Evolutionary conservation across 2,797 vertebrate species (phyloP), one percentile per base, ranked within the genome.

Genomic region (Ceyx erithaca): DNA sequence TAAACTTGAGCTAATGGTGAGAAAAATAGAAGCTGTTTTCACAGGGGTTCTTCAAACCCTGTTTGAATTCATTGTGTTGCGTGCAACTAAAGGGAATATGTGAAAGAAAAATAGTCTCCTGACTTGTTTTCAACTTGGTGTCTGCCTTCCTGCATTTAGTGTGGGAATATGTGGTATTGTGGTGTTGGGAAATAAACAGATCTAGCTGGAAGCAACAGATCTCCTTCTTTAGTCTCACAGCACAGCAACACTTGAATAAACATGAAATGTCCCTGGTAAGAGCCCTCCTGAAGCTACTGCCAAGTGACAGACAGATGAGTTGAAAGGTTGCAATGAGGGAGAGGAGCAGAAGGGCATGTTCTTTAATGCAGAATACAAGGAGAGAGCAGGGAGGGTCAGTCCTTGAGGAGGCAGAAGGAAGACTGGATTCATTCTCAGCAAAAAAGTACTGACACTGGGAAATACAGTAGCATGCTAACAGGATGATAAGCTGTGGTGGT

Each of bases 251-350:
- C 91, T 96, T 82, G 92, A 86, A 86, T 92, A 93, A 96, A 94
- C 91, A 94, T 0, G 0, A 85, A 92, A 82, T 26, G 54, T 93
- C 83, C 73, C 82, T 80, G 73, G 77, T 89, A 94, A 91, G 70
- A 93, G 73, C 45, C n/a, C 45, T 95, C 49, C 63, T 0, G 1
- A 81, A 70, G 77, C 68, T 79, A 70, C 85, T 88, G 91, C 91
- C 96, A 94, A 96, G 94, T 73, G 91, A 92, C 92, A 94, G 95
- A 96, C 64, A 49, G 80, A 69, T 70, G 85, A 93, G 85, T 79
- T 76, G 83, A 94, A 93, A 91, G 85, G 78, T 90, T 94, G 78
- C 69, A 77, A 13, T 0, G 1, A 91, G 64, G 64, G 83, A 93
- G 80, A 90, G 59, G 89, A 92, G 85, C 87, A 94, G 91, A 95